Base-by-base conservation (phyloP, 1,140 invertebrate species). In the Lethocerus indicus region DNA sequence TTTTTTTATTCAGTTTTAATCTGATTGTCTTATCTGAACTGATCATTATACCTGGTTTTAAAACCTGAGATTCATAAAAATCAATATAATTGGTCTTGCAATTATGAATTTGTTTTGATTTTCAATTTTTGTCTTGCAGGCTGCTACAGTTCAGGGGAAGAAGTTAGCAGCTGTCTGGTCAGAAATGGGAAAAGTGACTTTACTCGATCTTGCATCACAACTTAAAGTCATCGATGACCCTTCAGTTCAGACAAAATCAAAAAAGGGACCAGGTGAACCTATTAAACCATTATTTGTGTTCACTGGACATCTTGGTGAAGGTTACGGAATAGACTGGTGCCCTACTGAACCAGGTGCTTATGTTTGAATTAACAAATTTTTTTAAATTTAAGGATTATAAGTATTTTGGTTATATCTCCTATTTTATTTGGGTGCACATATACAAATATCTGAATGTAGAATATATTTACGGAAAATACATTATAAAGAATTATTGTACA, bases 241-340 rank as follows among this genome's bases (percentile, higher is more conserved):
- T 57, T 78, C 81, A 57, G 78, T 81, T 56, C 40, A 44, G 44
- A 39, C 27, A 43, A 52, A 51, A 20, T 47, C 48, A 46, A 57
- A 56, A 36, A 56, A 53, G 26, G 43, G 50, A 28, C 37, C 13
- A 32, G 6, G 70, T 71, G 45, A 64, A 64, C 35, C 54, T 40
- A 2, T 71, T 1, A 76, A 77, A 57, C 87, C 93, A 12, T 54
- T 92, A 0, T 95, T 76, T 61, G 80, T 83, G 13, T 98, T 97
- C 59, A 78, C 72, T 67, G 93, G 93, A 7, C 93, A 98, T 65
- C 73, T 80, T 52, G 71, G 78, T 43, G 93, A 98, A 73, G 95
- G 96, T 2, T 98, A 82, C 73, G 92, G 81, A 3, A 60, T 99
- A 26, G 92, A 92, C 67, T 99, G 96, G 96, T 88, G 81, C 58